phyloP scores from a whole-genome alignment of 2,797 vertebrate species.

The Ceyx erithaca region DNA sequence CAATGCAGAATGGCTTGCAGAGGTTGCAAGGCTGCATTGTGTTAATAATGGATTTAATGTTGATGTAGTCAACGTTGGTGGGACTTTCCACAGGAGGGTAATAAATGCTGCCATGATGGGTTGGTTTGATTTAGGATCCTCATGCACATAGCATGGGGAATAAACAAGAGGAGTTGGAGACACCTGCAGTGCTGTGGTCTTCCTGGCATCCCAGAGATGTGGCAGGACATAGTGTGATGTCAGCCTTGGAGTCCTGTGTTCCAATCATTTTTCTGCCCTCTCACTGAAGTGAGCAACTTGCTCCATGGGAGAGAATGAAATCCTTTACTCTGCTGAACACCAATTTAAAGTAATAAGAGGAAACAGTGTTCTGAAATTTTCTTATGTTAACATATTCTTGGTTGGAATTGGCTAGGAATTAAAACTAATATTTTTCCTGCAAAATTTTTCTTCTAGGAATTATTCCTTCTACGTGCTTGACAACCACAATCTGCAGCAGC shows the following conservation, averaged over 20 bases:
- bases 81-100: not conserved
- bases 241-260: not conserved
- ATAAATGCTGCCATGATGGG: not conserved
- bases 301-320: not conserved
- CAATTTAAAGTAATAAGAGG: not conserved
- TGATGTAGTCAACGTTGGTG: not conserved
- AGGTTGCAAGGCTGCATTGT: not conserved
- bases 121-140: not conserved
- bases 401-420: not conserved
- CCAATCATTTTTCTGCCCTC: not conserved
- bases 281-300: not conserved
- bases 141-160: not conserved
- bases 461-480: conserved; percentile 94
- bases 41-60: not conserved
- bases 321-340: not conserved
- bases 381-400: not conserved
- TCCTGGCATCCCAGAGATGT: not conserved
- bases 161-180: not conserved
- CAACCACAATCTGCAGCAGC: conserved; percentile 94
- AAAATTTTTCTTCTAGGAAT: conserved; percentile 78
- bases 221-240: not conserved
- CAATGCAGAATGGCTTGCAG: not conserved
- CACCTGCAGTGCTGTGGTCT: not conserved
- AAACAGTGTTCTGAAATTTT: not conserved
- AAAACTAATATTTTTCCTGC: not conserved